These are phyloP conservation scores for Phortica magna DNA, from an alignment of 2,888 invertebrate species.

Conservation along the genomic window DNA sequence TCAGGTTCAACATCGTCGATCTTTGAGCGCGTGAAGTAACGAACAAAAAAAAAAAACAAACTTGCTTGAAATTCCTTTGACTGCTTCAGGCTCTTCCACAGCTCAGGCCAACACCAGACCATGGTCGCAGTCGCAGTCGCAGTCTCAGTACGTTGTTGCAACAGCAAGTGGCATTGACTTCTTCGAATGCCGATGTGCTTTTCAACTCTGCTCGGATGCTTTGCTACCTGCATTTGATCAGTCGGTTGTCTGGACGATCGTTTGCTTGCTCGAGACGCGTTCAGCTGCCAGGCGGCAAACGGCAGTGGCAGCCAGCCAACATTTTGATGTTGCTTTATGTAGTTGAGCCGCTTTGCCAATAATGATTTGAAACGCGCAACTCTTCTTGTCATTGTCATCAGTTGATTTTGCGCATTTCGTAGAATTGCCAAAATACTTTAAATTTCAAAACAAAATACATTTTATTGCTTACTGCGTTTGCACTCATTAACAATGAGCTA, in stretches of 20 bases:
- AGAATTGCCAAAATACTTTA: constrained; percentile 14
- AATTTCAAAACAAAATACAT: constrained; percentile 8
- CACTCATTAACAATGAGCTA: no score
- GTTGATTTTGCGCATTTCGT: neutral
- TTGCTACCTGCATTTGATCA: constrained; percentile 45
- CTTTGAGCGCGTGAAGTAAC: neutral
- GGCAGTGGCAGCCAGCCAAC: neutral
- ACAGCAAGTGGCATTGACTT: constrained; percentile 57
- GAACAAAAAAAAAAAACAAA: neutral
- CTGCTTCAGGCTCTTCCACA: neutral
- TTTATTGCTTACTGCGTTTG: no score
- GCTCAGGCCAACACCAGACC: constrained; percentile 44
- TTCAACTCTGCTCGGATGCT: constrained; percentile 28
- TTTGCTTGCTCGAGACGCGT: constrained; percentile 33
- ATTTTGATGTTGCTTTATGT: neutral
- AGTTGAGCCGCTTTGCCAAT: neutral
- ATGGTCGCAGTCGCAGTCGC: no score
- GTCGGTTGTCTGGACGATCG: constrained; percentile 36
- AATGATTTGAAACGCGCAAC: no score
- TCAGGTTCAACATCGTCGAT: neutral
- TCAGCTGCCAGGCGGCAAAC: constrained; percentile 26
- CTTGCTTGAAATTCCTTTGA: constrained; percentile 8
- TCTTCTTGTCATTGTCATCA: neutral
- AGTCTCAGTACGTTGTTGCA: constrained; percentile 43
- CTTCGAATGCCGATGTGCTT: constrained; percentile 16